phyloP scores from a whole-genome alignment of 35 echinoderm and acorn worm genomes.

The Ptychodera flava region DNA sequence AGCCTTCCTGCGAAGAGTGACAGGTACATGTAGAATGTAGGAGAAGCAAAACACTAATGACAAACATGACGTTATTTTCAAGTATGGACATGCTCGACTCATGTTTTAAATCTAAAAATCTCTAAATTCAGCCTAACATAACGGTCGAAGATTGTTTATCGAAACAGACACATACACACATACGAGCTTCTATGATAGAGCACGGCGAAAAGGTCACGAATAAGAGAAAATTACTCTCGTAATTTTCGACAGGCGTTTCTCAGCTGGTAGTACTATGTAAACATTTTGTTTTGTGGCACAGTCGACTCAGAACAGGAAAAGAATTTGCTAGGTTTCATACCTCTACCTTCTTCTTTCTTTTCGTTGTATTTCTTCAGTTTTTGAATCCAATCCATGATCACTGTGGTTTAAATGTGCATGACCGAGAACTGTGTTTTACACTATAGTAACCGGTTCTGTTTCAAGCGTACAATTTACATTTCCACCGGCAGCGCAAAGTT shows the following conservation, averaged over 20 bases:
- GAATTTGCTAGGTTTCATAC: slow-evolving; percentile 4
- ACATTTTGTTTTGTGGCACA: neutral
- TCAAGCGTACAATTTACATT: no score
- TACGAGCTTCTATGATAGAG: neutral
- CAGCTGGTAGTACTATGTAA: neutral
- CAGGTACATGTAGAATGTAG: neutral
- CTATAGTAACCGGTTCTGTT: no score
- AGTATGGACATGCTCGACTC: slow-evolving; percentile 3
- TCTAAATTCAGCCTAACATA: neutral
- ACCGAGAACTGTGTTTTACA: no score
- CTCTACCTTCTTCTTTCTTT: slow-evolving; percentile 26
- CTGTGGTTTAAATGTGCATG: no score
- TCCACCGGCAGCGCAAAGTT: no score
- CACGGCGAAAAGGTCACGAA: neutral
- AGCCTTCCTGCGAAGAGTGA: slow-evolving; percentile 20
- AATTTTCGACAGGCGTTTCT: neutral
- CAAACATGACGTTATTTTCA: slow-evolving; percentile 3
- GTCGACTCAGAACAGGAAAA: neutral
- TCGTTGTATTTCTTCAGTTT: slow-evolving; percentile 53
- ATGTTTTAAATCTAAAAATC: neutral
- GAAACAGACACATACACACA: neutral
- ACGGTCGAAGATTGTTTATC: neutral
- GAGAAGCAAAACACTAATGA: no score
- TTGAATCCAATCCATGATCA: slow-evolving; percentile 62
- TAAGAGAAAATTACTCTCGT: neutral